Percentiles rank a stretch among this genome's conserved stretches.
These are phyloP conservation scores for Nannospalax galili DNA, from an alignment of 2,113 vertebrate species.

Conservation along the genomic window DNA sequence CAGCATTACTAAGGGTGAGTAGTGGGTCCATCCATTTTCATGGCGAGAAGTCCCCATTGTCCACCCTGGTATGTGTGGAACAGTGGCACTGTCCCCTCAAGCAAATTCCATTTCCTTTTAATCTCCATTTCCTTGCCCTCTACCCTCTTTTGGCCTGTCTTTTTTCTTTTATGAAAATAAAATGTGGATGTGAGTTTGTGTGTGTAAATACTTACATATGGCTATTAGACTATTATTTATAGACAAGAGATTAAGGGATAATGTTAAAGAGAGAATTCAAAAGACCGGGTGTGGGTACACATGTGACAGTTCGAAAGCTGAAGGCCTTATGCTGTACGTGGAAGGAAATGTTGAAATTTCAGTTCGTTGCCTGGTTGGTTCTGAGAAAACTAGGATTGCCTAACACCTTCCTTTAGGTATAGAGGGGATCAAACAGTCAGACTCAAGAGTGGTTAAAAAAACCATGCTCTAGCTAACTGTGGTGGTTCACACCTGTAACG, in stretches of 20 bases:
- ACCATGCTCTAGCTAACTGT: background rate
- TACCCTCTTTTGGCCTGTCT: background rate
- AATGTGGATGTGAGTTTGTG: background rate
- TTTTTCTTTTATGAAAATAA: background rate
- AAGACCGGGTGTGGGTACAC: background rate
- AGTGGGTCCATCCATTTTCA: accelerated
- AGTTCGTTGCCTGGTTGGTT: background rate
- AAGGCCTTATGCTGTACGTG: background rate
- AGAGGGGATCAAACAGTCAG: background rate
- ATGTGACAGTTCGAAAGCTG: background rate
- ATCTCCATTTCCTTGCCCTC: background rate
- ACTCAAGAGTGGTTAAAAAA: background rate
- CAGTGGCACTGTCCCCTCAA: accelerated
- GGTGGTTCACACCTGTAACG: background rate
- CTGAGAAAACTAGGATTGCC: background rate
- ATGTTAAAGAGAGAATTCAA: background rate
- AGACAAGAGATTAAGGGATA: background rate
- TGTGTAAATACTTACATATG: background rate
- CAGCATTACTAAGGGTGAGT: too few relatives aligned
- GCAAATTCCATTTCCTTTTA: background rate
- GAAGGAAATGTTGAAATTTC: background rate
- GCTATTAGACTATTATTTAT: background rate
- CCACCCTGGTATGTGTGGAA: background rate
- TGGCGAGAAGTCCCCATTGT: too few relatives aligned
- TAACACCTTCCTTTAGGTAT: background rate